Evolutionary conservation across 2,113 vertebrate genomes (phyloP).

Genomic region (Phalacrocorax brasilianus): DNA sequence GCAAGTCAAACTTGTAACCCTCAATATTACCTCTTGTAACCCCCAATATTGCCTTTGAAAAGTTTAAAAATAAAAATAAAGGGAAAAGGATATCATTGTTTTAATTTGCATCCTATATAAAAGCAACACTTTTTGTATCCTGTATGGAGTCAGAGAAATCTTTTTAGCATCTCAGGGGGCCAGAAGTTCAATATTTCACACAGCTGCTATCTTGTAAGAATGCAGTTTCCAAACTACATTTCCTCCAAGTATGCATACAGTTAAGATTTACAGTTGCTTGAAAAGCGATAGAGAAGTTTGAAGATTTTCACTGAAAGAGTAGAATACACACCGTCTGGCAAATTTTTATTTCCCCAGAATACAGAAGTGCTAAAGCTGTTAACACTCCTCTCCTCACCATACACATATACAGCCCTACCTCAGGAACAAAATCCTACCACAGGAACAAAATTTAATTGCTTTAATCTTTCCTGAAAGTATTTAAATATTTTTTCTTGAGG

Average conservation of each 20-base stretch:
- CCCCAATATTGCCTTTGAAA: neutral
- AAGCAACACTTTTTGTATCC: neutral
- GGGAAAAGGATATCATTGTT: neutral
- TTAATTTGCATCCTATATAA: neutral
- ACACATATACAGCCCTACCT: neutral
- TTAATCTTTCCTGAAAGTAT: neutral
- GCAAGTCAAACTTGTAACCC: neutral
- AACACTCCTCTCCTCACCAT: neutral
- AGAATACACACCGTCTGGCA: neutral
- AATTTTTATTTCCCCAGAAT: neutral
- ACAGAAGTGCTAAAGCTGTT: neutral
- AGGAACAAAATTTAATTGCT: neutral
- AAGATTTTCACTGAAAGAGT: neutral
- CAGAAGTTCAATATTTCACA: neutral
- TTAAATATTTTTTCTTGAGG: neutral
- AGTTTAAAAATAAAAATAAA: neutral
- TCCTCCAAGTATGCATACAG: neutral
- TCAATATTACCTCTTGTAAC: neutral
- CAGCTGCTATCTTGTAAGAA: neutral
- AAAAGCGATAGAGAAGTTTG: neutral
- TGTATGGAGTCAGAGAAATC: neutral
- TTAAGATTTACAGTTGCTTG: neutral
- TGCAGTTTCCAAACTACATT: neutral
- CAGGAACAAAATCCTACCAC: neutral
- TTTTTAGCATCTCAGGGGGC: neutral